Base-by-base conservation (phyloP, 2,113 vertebrate species). In the Sorex araneus region DNA sequence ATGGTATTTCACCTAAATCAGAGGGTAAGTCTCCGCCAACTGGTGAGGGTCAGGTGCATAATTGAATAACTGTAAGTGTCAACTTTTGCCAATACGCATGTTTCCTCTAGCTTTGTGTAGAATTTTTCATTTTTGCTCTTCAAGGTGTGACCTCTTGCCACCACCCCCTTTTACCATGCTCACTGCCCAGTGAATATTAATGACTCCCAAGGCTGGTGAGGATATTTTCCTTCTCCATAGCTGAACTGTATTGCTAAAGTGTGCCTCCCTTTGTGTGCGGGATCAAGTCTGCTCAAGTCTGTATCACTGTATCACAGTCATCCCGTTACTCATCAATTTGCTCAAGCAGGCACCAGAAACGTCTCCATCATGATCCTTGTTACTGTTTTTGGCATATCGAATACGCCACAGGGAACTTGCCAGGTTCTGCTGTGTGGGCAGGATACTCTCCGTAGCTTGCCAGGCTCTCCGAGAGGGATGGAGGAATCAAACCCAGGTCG, bases 1-100 rank as follows among this genome's bases (percentile, higher is more conserved):
- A 3, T 92, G 60, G 21, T 30, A 73, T 90, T 84, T 86, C 63
- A 63, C 60, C 30, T 36, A 60, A 74, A 83, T 78, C 79, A 67
- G 19, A 64, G 28, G 16, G 40, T 82, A 21, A 19, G 5, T 80
- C 34, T 60, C 73, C 6, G 6, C 16, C 47, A 76, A 8, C 25
- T 28, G 50, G 8, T 21, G 73, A 79, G 63, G 28, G 9, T 47
- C 71, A 63, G 11, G 25, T 70, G 45, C 8, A 10, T 87, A 78
- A 27, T 1, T 89, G 34, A 8, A 43, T 11, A 66, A n/a, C 47
- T 81, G 2, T 8, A 40, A 28, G 23, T 5, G 25, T 30, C 18
- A 34, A 71, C 64, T 66, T 86, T 78, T 66, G 32, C 8, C 80
- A 34, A 91, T 40, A 19, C 32, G 7, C 21, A 0, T 74, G 18